Evolutionary conservation across 2,888 invertebrate genomes (phyloP), one percentile per base, ranked within the genome.

Genomic region (Nomada flava): DNA sequence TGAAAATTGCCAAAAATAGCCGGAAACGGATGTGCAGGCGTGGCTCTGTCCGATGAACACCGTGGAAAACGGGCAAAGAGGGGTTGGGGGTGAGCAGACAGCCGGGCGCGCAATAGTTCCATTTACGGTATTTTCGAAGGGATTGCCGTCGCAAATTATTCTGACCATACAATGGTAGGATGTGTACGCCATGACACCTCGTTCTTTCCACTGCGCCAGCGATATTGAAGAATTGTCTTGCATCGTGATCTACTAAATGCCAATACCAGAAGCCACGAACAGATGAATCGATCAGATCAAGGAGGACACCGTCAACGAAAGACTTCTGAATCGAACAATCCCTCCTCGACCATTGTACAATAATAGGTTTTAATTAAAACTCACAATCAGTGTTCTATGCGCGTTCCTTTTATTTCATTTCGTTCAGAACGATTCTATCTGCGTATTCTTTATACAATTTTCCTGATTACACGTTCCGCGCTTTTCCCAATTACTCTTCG

Each of bases 1-100:
- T 82, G 84, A 87, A 90, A 91, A 91, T 91, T 91, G 89, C 86
- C 88, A 91, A 91, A 91, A 91, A 91, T 90, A 88, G 84, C 88
- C 89, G 89, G 90, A 90, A 89, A 87, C 88, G 85, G 83, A 88
- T 63, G 80, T 77, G 81, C 87, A 79, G 84, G 80, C 82, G 77
- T 81, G 86, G 87, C 82, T n/a, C 57, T 65, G 76, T 15, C 65
- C 73, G 65, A 23, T 10, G 75, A 69, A 42, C 68, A 72, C 47
- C 62, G 55, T 36, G 60, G 68, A 47, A 26, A 59, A 13, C 36
- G 63, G 53, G 47, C 20, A 26, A 26, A 57, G 57, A 26, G 57
- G 13, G 23, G 26, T 2, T 20, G 60, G 36, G 36, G 15, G 2
- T 18, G 18, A n/a, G 55, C 18, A 53, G 29, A 10, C 3, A 15